These are phyloP conservation scores for Halcyon senegalensis DNA, from an alignment of 2,113 vertebrate genomes.

Conservation along the genomic window DNA sequence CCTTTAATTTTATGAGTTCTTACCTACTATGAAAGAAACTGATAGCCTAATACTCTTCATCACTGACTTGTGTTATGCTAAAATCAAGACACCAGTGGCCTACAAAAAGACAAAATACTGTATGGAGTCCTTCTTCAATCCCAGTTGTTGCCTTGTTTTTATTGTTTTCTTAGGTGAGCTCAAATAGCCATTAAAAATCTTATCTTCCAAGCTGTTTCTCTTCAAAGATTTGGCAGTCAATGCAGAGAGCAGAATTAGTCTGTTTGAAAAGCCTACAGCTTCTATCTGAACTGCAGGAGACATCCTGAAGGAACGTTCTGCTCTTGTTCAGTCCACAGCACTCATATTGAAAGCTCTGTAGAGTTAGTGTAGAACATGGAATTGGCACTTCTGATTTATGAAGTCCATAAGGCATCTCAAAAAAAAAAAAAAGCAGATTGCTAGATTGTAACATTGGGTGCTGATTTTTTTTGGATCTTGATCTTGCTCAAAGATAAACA, in stretches of 20 bases:
- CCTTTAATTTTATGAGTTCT: background rate
- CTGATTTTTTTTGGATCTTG: background rate
- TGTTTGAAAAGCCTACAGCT: background rate
- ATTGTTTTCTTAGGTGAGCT: background rate
- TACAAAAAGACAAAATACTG: background rate
- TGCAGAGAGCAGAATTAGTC: background rate
- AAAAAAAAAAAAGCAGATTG: background rate
- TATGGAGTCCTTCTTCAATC: background rate
- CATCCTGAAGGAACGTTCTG: background rate
- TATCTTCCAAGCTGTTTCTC: background rate
- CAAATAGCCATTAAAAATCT: background rate
- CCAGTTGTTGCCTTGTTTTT: background rate
- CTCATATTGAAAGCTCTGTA: background rate
- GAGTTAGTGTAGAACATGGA: background rate
- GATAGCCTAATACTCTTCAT: background rate
- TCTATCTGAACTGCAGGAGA: background rate
- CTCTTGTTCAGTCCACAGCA: background rate
- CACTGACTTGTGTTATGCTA: background rate
- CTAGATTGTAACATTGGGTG: background rate
- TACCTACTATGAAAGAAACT: background rate
- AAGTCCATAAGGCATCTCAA: background rate
- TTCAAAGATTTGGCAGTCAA: background rate
- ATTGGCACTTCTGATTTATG: background rate
- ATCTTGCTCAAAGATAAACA: background rate
- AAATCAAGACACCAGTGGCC: background rate